These are phyloP conservation scores for Parazoanthus swiftii DNA, from an alignment of 92 coral and sea anemone genomes.

Conservation along the genomic window DNA sequence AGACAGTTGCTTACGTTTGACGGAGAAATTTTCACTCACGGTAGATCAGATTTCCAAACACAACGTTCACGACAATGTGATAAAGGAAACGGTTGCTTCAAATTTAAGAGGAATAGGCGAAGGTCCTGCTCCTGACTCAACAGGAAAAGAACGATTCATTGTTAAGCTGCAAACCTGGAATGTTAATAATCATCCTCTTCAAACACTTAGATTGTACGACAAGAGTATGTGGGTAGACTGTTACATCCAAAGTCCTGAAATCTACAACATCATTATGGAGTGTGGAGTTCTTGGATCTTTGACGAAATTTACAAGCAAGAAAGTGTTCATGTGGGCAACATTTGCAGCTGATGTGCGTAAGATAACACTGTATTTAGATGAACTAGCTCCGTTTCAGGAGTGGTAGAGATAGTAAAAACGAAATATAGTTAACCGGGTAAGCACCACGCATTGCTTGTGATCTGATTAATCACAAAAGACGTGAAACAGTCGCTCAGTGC, in stretches of 20 bases:
- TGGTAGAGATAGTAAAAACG: slow-evolving; percentile 11
- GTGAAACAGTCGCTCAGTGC: too few relatives aligned
- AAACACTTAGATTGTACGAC: slow-evolving; percentile 49
- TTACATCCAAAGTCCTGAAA: slow-evolving; percentile 53
- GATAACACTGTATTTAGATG: slow-evolving; percentile 50
- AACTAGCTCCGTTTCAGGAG: slow-evolving; percentile 49
- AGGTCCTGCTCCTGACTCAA: slow-evolving; percentile 48
- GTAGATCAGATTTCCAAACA: slow-evolving; percentile 3
- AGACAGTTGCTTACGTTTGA: slow-evolving; percentile 44
- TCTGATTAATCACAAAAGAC: too few relatives aligned
- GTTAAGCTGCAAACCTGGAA: slow-evolving; percentile 61
- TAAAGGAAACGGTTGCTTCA: slow-evolving; percentile 29
- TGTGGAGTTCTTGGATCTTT: slow-evolving; percentile 63
- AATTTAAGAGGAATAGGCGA: slow-evolving; percentile 44
- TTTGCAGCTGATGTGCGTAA: slow-evolving; percentile 52
- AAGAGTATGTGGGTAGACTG: slow-evolving; percentile 39
- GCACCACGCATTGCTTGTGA: too few relatives aligned
- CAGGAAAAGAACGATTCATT: slow-evolving; percentile 44
- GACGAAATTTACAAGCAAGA: slow-evolving; percentile 52
- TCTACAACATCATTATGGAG: slow-evolving; percentile 60
- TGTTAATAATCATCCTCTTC: slow-evolving; percentile 58
- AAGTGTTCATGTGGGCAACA: slow-evolving; percentile 56
- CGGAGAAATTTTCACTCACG: slow-evolving; percentile 51
- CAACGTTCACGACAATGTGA: too few relatives aligned
- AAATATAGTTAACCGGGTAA: background rate